Percentiles rank a stretch among this genome's conserved stretches.
These are phyloP conservation scores for Nudaria mundana DNA, from an alignment of 2,888 invertebrate genomes.

Conservation along the genomic window DNA sequence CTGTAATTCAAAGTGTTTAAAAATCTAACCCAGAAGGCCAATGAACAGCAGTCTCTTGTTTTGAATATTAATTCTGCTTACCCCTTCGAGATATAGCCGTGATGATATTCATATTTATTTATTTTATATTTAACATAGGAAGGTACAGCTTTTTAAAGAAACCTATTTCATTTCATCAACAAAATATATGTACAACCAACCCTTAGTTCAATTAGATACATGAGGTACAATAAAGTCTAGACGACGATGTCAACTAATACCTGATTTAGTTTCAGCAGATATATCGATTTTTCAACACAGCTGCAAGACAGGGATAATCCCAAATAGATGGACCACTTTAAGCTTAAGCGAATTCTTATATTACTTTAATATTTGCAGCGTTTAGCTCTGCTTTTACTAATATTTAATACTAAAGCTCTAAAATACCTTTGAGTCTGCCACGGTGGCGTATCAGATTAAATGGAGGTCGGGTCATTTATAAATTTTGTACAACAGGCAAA, in stretches of 20 bases:
- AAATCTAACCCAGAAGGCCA: no score
- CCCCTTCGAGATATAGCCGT: no score
- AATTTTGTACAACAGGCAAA: no score
- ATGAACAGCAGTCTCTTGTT: no score
- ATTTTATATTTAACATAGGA: no score
- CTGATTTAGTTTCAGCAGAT: slow-evolving; percentile 19
- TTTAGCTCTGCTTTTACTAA: slow-evolving; percentile 12
- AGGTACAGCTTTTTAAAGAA: no score
- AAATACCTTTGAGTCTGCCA: slow-evolving; percentile 10
- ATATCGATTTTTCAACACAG: slow-evolving; percentile 31
- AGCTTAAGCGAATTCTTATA: slow-evolving; percentile 21
- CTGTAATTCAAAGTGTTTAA: no score
- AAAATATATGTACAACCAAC: no score
- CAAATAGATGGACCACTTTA: slow-evolving; percentile 18
- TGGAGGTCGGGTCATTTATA: no score
- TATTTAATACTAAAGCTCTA: slow-evolving; percentile 13
- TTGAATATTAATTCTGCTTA: no score
- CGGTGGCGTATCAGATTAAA: slow-evolving; percentile 12
- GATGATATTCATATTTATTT: no score
- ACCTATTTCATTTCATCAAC: no score
- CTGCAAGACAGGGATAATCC: slow-evolving; percentile 28
- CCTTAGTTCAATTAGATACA: slow-evolving; percentile 11
- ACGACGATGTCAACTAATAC: slow-evolving; percentile 8
- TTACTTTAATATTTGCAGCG: slow-evolving; percentile 18
- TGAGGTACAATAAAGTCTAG: slow-evolving; percentile 23